Evolutionary conservation across 2,888 invertebrate genomes (phyloP), one percentile per base, ranked within the genome.

Genomic region (Drosophila lacicola): DNA sequence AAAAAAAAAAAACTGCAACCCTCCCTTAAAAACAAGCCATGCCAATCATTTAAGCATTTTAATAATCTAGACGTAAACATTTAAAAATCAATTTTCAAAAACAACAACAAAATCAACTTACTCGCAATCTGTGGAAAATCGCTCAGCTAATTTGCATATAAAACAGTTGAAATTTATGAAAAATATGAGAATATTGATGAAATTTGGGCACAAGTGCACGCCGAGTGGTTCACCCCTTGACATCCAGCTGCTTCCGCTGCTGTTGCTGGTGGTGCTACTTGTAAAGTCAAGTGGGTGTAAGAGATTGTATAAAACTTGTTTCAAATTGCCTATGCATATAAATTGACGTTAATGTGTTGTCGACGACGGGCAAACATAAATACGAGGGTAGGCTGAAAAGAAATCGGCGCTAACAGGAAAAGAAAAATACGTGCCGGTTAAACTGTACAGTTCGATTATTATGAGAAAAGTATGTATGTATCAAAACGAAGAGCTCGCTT

Each of bases 301-400:
- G 85, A 90, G 91, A 92, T 92, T 91, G 78, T 87, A 87, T 91
- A 91, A 92, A 92, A 92, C 91, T 91, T 89, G 85, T 89, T 90
- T 66, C 90, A 92, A 91, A 91, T 92, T 91, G 91, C 90, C 92
- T 92, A 91, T 92, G 92, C 92, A 92, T 92, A 92, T 92, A 92
- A 92, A 92, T 92, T 91, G 92, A 85, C 78, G 90, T 92, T 92
- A 92, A 92, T 90, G 85, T 89, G 62, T 11, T 88, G 64, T 14
- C 42, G 53, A 47, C 58, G 54, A 50, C 47, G 81, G 88, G 87
- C 84, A 90, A 86, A 84, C 78, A 74, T 77, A 44, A 29, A 57
- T 49, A 29, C 29, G 29, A 29, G 8, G 29, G 29, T 29, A 6
- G 25, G 25, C 6, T 25, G 25, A 25, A 6, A 25, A 25, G 25